Percentiles rank a stretch among this genome's conserved stretches.
phyloP scores from a whole-genome alignment of 2,797 vertebrate species.

The Diceros bicornis region DNA sequence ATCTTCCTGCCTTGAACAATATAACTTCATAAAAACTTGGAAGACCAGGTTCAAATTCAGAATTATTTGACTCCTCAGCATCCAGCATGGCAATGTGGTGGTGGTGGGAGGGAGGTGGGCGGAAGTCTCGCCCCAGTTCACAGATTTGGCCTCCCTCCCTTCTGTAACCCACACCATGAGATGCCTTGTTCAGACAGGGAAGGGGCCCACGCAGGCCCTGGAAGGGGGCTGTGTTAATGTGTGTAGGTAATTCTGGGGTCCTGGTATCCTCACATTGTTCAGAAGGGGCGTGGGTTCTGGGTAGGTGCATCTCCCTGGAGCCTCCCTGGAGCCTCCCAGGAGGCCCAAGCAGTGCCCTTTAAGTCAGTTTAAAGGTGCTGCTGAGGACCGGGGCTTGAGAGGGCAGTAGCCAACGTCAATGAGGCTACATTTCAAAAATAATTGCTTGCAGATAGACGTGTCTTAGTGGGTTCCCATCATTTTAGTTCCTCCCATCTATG shows the following conservation, averaged over 20 bases:
- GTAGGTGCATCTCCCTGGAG: background rate
- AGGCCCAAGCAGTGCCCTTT: background rate
- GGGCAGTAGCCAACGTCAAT: background rate
- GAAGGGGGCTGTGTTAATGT: background rate
- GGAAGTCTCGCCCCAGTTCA: background rate
- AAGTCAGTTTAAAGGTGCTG: background rate
- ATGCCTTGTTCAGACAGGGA: background rate
- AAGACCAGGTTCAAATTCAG: background rate
- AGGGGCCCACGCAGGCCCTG: background rate
- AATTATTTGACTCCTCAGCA: background rate
- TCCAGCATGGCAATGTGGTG: background rate
- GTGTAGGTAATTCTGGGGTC: background rate
- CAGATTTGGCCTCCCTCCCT: background rate
- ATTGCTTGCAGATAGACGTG: background rate
- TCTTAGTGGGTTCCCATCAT: background rate
- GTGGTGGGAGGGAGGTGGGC: no score
- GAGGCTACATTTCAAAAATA: background rate
- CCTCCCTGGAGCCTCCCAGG: no score
- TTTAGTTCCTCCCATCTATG: background rate
- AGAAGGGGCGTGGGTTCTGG: background rate
- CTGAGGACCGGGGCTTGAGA: background rate
- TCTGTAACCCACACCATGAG: background rate
- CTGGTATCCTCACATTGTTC: background rate
- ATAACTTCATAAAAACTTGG: background rate
- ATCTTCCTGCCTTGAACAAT: background rate